Base-by-base conservation (phyloP, 2,888 invertebrate species). In the Baccha elongata region DNA sequence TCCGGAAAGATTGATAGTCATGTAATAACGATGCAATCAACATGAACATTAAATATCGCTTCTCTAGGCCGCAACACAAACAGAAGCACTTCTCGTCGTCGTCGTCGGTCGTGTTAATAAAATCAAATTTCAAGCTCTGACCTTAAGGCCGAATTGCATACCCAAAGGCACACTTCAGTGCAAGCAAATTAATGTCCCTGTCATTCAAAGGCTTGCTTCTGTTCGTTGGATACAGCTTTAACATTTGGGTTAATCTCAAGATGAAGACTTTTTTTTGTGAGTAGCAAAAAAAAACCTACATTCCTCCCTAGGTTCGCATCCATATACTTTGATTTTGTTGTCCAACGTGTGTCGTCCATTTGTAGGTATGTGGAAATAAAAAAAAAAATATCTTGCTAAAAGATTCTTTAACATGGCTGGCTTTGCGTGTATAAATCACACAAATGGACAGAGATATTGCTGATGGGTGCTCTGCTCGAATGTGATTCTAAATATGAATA, bases 111-210 rank as follows among this genome's bases (percentile, higher is more conserved):
- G 10, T 32, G 19, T 44, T n/a, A 58, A 42, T 26, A 23, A 40
- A 17, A 44, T 52, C 13, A 67, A 58, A 46, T 68, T 32, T 13
- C 42, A 32, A 13, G 29, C 42, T 64, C 21, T 55, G 53, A 76
- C 62, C 71, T 71, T 76, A 46, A 75, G 69, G 40, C 53, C 44
- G 23, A 13, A 19, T 46, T 68, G 26, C 60, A 26, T 67, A 55
- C 26, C 35, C 8, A 58, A 53, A 44, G 52, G 37, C 21, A 40
- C 62, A 67, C 44, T 50, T 58, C 35, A 37, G 35, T 29, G 10
- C 23, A 44, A 60, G 29, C 6, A 67, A 79, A 79, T 72, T 79
- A 79, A 79, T 79, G 79, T 29, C 55, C 52, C 23, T 67, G 78
- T 73, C 79, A 73, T 55, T 79, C 62, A 58, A 26, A 42, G 42